Conservation (phyloP, 2,888 invertebrate species). For the Tridacna crocea region DNA sequence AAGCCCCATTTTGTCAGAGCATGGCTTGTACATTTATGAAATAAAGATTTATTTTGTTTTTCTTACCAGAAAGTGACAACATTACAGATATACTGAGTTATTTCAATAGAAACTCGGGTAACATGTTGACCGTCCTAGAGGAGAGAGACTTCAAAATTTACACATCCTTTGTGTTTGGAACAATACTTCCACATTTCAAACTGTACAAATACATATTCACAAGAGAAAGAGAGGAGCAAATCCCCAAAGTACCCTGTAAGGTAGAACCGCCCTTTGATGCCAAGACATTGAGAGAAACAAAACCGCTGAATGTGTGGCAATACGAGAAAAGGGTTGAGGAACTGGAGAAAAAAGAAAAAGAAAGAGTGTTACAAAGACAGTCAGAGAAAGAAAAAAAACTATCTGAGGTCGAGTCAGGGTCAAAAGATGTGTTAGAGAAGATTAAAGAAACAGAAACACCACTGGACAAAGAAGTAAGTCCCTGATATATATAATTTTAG, state of each 20-base stretch:
- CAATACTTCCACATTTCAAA: slow-evolving; percentile 78
- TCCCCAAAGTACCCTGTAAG: slow-evolving; percentile 53
- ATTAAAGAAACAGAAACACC: slow-evolving; percentile 53
- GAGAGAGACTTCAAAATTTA: slow-evolving; percentile 75
- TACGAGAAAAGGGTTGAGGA: slow-evolving; percentile 74
- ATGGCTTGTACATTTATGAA: too few relatives aligned
- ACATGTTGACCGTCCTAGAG: slow-evolving; percentile 62
- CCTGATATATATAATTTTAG: neutral
- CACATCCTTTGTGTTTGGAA: slow-evolving; percentile 77
- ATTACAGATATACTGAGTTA: slow-evolving; percentile 73
- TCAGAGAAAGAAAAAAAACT: slow-evolving; percentile 58
- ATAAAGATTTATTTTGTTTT: too few relatives aligned
- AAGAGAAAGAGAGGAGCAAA: slow-evolving; percentile 58
- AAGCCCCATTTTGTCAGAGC: too few relatives aligned
- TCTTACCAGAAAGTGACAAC: slow-evolving; percentile 48
- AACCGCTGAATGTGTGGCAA: slow-evolving; percentile 73
- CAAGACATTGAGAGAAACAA: slow-evolving; percentile 66
- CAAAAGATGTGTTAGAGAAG: slow-evolving; percentile 43
- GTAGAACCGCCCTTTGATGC: slow-evolving; percentile 71
- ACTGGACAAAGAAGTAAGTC: slow-evolving; percentile 72
- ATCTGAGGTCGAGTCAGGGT: slow-evolving; percentile 47
- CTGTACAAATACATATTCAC: slow-evolving; percentile 79
- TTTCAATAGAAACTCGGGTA: slow-evolving; percentile 62
- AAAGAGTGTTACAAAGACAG: slow-evolving; percentile 57
- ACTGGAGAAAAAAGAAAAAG: slow-evolving; percentile 68